Evolutionary conservation across 2,797 vertebrate species (phyloP).

Genomic region (Hyperoplus lanceolatus): DNA sequence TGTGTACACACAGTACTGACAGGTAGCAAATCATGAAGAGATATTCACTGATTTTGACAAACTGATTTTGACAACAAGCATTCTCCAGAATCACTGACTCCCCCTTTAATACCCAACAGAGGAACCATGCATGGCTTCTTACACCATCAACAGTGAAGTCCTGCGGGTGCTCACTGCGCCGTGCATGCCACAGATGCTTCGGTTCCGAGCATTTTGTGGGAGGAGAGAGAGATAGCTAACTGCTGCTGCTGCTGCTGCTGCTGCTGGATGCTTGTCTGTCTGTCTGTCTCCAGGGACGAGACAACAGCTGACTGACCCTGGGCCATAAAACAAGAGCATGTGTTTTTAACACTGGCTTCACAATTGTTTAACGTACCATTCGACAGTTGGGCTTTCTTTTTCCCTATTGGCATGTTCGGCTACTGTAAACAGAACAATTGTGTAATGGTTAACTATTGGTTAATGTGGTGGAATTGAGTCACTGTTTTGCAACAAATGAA

Average conservation of each 20-base stretch:
- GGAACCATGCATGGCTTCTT: conserved; percentile 43
- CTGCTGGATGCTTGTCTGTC: not conserved
- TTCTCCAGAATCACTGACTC: too few relatives aligned
- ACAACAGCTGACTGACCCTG: conserved; percentile 46
- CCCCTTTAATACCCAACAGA: not conserved
- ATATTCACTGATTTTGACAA: too few relatives aligned
- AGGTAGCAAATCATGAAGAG: too few relatives aligned
- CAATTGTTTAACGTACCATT: not conserved
- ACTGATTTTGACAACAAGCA: too few relatives aligned
- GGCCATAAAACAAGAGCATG: conserved; percentile 27
- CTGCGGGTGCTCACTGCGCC: conserved; percentile 16
- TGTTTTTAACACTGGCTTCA: conserved; percentile 19
- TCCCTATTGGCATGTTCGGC: not conserved
- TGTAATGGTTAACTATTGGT: conserved; percentile 6
- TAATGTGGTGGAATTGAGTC: conserved; percentile 29
- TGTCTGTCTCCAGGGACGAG: conserved; percentile 24
- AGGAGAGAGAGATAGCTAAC: conserved; percentile 1
- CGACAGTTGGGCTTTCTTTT: not conserved
- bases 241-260: conserved; percentile 9
- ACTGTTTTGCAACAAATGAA: conserved; percentile 56
- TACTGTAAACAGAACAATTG: not conserved
- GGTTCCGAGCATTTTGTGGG: conserved; percentile 18
- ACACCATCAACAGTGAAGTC: conserved; percentile 14
- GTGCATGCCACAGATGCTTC: conserved; percentile 54
- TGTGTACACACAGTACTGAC: too few relatives aligned